Base-by-base conservation (phyloP, 30 jellyfish, hydroid and myxozoan genomes). In the Aurelia sp. region DNA sequence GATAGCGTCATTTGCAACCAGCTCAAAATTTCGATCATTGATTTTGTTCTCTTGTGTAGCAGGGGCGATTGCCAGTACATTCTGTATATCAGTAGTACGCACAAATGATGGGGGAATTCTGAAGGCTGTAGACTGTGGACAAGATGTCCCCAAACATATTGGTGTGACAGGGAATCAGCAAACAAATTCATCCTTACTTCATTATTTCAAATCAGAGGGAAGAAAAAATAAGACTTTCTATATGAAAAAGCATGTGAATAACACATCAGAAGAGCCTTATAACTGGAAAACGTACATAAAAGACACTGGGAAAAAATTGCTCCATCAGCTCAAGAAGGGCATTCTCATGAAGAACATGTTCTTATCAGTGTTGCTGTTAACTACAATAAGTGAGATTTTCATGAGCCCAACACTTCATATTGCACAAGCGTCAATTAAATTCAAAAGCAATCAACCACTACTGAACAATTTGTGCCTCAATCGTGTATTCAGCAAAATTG, bases 21-120 rank as follows among this genome's bases (percentile, higher is more conserved):
- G 84, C 55, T 20, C 90, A 41, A 27, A 50, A 21, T 87, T n/a
- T 61, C 60, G 86, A 52, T 27, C 74, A 37, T 61, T 78, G 65
- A 67, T 78, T 6, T 41, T 87, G 80, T 87, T 87, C 73, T 30
- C 63, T 13, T 87, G 89, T 78, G 91, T 78, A 51, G 96, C 89
- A 18, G 96, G 96, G 61, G 69, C 86, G 4, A 50, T 87, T 16
- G 85, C 85, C 18, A 78, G 89, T 72, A 87, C 96, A 1, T 87
- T 87, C 55, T 76, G 86, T 23, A 19, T 87, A 19, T 71, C 96
- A 13, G 72, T 78, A 18, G 87, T 87, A 12, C 71, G 82, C 20
- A 27, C 88, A 35, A 78, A 71, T 60, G 88, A 74, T 31, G 90
- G 89, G 33, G 90, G 89, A 13, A 69, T 55, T 27, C 73, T 84